Evolutionary conservation across 2,797 vertebrate genomes (phyloP).

Genomic region (Xyrichtys novacula): DNA sequence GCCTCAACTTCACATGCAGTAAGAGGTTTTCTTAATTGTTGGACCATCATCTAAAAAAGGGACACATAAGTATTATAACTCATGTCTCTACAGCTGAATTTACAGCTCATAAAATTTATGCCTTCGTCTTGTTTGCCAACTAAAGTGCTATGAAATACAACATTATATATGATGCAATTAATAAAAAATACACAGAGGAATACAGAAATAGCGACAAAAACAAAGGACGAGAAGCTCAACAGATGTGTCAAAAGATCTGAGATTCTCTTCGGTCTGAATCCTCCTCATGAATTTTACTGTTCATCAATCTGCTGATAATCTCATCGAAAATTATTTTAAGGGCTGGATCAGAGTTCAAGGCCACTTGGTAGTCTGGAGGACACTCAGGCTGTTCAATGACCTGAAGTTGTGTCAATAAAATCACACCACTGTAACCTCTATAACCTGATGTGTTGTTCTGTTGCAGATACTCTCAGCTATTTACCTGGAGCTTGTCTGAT

Average conservation of each 20-base stretch:
- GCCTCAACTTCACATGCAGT: conserved; percentile 93
- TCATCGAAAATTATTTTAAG: neutral
- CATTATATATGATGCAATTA: neutral
- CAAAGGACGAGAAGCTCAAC: neutral
- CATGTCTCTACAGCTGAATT: neutral
- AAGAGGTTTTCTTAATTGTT: conserved; percentile 71
- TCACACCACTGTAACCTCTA: neutral
- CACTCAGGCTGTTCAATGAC: neutral
- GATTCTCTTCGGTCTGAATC: neutral
- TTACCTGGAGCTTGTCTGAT: conserved; percentile 75
- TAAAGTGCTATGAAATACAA: too few relatives aligned
- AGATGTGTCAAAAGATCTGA: neutral
- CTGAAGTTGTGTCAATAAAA: conserved; percentile 1
- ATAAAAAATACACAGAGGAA: neutral
- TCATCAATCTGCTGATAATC: neutral
- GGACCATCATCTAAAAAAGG: neutral
- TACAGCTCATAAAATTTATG: neutral
- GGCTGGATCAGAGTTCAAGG: conserved; percentile 20
- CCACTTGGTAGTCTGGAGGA: neutral
- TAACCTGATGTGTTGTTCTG: neutral
- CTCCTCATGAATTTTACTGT: neutral
- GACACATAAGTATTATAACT: neutral
- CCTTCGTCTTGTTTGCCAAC: neutral
- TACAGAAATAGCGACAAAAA: neutral
- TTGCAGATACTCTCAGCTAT: conserved; percentile 59